Base-by-base conservation (phyloP, 2,113 vertebrate species). In the Canis aureus region DNA sequence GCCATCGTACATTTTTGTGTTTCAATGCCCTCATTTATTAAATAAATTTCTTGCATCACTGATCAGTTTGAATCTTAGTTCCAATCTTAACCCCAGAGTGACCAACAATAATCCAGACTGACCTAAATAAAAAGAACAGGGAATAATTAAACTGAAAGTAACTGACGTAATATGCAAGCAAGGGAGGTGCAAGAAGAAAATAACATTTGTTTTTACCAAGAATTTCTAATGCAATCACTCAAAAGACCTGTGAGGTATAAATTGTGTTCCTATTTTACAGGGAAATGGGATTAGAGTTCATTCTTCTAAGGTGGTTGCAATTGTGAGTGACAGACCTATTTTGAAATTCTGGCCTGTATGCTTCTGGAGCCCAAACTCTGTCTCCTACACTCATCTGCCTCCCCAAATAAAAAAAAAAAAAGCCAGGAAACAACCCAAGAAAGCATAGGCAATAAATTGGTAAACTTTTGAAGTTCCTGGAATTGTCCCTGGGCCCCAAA, bases 381-480 rank as follows among this genome's bases (percentile, higher is more conserved):
- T 32, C 5, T 74, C 62, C 57, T 69, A 32, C 0, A 43, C 2
- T 60, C 49, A 74, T 23, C 11, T 73, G n/a, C 5, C 25, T 57
- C n/a, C 27, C 3, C 51, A 88, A 84, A 91, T 32, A 59, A 89
- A 86, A 92, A 32, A 67, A 80, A 74, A 90, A 97, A 88, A 19
- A 1, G 16, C 4, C 22, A 85, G 53, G 82, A 74, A 73, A 35
- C 13, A 12, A 93, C 11, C 2, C 49, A 35, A 35, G 29, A 55
- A 94, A 83, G 11, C 3, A 53, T 29, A 23, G 38, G 35, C 16
- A 55, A 27, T 20, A 32, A 11, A 2, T 2, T 78, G 55, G 25
- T 76, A 74, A 20, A 55, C 17, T 29, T 90, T 35, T 32, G 8
- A 60, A 35, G 11, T 60, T 64, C n/a, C 23, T 80, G 25, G n/a